A percentile compares a stretch with the other conserved stretches of the same genome.
Evolutionary conservation across 2,888 invertebrate species (phyloP).

Genomic region (Apamea monoglypha): DNA sequence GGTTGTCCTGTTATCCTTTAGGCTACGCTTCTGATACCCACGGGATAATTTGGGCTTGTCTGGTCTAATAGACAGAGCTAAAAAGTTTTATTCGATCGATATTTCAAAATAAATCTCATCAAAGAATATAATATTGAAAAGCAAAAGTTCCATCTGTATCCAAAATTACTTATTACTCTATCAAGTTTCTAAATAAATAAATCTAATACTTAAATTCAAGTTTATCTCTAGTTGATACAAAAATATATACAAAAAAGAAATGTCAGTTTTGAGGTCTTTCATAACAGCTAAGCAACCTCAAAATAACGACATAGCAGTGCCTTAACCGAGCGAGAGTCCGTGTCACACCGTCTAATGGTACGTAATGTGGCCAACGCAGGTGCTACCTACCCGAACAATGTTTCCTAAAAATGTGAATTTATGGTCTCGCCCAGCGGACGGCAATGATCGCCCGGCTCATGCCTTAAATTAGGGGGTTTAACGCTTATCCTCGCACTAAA

Average conservation of each 20-base stretch:
- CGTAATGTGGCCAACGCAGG: slow-evolving; percentile 83
- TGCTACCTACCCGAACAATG: slow-evolving; percentile 79
- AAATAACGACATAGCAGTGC: slow-evolving; percentile 60
- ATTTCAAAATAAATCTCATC: neutral
- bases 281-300: slow-evolving; percentile 40
- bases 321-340: slow-evolving; percentile 72
- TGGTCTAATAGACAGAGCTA: neutral
- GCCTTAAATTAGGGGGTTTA: slow-evolving; percentile 89
- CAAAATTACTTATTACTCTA: neutral
- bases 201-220: neutral
- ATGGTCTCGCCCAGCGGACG: slow-evolving; percentile 84
- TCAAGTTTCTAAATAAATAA: neutral
- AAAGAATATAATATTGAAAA: neutral
- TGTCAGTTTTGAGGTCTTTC: slow-evolving; percentile 5
- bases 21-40: neutral
- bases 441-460: slow-evolving; percentile 88
- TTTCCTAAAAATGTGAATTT: slow-evolving; percentile 89
- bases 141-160: neutral
- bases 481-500: slow-evolving; percentile 88
- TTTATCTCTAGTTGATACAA: neutral
- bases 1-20: slow-evolving; percentile 28
- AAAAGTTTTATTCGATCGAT: neutral
- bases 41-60: neutral
- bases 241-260: neutral
- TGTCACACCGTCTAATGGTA: slow-evolving; percentile 80